These are phyloP conservation scores for Microtus oregoni DNA, from an alignment of 2,113 vertebrate genomes.

Conservation along the genomic window DNA sequence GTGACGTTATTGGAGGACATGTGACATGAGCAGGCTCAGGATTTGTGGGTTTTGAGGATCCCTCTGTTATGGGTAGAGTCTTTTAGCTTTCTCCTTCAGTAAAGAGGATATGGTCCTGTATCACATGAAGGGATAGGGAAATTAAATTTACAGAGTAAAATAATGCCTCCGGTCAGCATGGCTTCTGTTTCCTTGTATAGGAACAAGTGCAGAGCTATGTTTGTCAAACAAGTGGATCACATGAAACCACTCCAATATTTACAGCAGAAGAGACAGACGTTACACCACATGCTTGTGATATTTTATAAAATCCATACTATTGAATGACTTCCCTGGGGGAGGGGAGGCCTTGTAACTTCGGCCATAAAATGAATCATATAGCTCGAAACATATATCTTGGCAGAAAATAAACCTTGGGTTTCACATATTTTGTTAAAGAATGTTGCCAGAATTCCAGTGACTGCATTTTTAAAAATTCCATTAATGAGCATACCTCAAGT, in stretches of 20 bases:
- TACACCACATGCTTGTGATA: neutral
- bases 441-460: neutral
- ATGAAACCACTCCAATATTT: neutral
- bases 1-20: neutral
- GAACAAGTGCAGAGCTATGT: neutral
- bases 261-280: neutral
- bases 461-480: slow-evolving; percentile 18
- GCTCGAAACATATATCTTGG: slow-evolving; percentile 5
- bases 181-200: neutral
- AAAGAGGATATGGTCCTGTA: neutral
- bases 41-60: neutral
- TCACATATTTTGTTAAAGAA: neutral
- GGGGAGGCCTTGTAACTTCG: neutral
- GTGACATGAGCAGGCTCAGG: neutral
- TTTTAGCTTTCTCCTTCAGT: neutral
- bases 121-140: neutral
- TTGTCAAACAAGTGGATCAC: neutral
- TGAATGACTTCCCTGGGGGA: neutral
- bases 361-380: slow-evolving; percentile 20
- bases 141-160: neutral
- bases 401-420: neutral
- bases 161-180: neutral
- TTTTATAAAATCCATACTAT: neutral
- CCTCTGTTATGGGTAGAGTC: neutral
- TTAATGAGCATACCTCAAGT: neutral